These are phyloP conservation scores for Lottia gigantea DNA, from an alignment of 2,888 invertebrate species.

Conservation along the genomic window DNA sequence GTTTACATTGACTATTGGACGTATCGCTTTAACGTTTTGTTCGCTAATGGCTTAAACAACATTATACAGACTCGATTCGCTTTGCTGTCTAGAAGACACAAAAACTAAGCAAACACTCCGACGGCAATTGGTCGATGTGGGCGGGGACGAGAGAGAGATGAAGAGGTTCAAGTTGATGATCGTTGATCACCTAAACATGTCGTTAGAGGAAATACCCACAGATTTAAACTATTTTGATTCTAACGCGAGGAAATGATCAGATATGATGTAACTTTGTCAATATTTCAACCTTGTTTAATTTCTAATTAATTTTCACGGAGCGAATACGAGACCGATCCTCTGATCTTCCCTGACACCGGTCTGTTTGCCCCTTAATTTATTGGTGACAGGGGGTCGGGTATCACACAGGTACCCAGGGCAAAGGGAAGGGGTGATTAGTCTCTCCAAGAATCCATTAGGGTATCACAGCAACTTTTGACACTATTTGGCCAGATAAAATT, in stretches of 20 bases:
- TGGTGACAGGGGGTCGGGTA: constrained; percentile 7
- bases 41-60: constrained; percentile 9
- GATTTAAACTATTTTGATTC: neutral
- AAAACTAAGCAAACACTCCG: constrained; percentile 23
- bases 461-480: no score
- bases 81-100: constrained; percentile 25
- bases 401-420: neutral
- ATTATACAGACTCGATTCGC: neutral
- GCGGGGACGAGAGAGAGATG: constrained; percentile 3
- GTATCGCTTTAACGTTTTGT: constrained; percentile 10
- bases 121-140: constrained; percentile 22
- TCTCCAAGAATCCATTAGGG: no score
- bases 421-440: neutral
- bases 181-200: neutral
- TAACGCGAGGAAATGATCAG: neutral
- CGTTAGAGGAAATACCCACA: neutral
- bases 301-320: neutral
- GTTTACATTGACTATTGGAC: neutral
- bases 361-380: constrained; percentile 1
- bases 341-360: neutral
- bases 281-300: neutral
- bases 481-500: no score
- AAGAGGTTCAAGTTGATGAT: neutral
- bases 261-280: neutral
- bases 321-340: neutral